Conservation (phyloP, 2,113 vertebrate genomes). For the Columbina picui region DNA sequence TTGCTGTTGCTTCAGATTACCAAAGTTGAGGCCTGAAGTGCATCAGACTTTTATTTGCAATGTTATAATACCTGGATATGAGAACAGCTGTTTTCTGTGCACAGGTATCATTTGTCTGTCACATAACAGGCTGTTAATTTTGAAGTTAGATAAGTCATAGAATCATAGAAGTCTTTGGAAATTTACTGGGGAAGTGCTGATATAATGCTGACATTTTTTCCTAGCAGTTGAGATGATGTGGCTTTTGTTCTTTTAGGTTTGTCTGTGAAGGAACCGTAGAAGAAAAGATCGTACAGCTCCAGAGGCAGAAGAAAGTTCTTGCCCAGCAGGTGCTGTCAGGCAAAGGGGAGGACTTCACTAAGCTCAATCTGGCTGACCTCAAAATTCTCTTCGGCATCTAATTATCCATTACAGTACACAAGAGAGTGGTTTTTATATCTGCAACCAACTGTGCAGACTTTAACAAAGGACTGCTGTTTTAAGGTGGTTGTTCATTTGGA, state of each 20-base stretch:
- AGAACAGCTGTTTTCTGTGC: neutral
- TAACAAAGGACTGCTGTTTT: neutral
- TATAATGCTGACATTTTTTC: neutral
- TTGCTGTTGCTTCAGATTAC: neutral
- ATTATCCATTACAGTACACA: neutral
- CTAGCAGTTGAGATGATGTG: neutral
- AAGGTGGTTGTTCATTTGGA: neutral
- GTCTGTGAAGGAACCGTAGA: conserved; percentile 92
- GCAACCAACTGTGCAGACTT: neutral
- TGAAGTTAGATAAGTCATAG: neutral
- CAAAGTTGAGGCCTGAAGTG: neutral
- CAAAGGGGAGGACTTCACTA: conserved; percentile 80
- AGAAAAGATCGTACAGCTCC: conserved; percentile 91
- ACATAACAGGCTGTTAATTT: neutral
- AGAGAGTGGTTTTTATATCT: neutral
- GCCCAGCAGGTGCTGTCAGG: conserved; percentile 92
- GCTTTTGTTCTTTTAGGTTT: conserved; percentile 79
- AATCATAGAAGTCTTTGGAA: too few species aligned
- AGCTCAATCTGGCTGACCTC: conserved; percentile 92
- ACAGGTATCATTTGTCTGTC: neutral
- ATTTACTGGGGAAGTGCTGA: neutral
- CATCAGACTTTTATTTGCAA: neutral
- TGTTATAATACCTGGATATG: neutral
- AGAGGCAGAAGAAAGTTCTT: conserved; percentile 90
- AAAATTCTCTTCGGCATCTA: conserved; percentile 87